Evolutionary conservation across 2,888 invertebrate genomes (phyloP), one percentile per base, ranked within the genome.

Genomic region (Boloria selene): DNA sequence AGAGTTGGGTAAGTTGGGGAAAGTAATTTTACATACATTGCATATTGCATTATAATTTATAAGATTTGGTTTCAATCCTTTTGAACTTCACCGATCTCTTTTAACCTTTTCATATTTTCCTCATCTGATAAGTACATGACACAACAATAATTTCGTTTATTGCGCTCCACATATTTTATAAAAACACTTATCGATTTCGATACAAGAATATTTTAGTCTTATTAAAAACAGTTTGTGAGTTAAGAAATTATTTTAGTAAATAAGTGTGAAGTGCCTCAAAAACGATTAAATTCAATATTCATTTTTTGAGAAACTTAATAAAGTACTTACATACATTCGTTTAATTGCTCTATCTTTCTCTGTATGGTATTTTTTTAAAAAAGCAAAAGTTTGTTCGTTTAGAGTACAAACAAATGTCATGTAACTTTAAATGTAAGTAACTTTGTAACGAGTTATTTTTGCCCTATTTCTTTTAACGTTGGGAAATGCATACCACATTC

Each of bases 131-230:
- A 64, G 7, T 47, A 42, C 18, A 16, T 59, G 59, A 51, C 62
- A 63, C 31, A 42, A 55, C 63, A 60, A 63, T 64, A 69, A 66
- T 66, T 66, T 61, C 61, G 51, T 18, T 26, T 52, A 63, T 22
- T 22, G 44, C 38, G 61, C 55, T 58, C 65, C 60, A 59, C n/a
- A 56, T 56, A 44, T 55, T 63, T 64, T 51, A 50, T 51, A 50
- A 51, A 16, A n/a, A 26, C 10, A 44, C 45, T 61, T 53, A 61
- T 22, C 2, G 61, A 13, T 53, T 26, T 3, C 10, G 17, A 45
- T 53, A 53, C 18, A 45, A 44, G 14, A 16, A 17, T 49, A 17
- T 49, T 49, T 31, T 31, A 31, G 14, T 44, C n/a, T 4, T 44
- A 31, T n/a, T 13, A 17, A 47, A 13, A 49, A 16, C 10, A 10